Base-by-base conservation (phyloP, 2,113 vertebrate genomes). In the Syrmaticus mikado region DNA sequence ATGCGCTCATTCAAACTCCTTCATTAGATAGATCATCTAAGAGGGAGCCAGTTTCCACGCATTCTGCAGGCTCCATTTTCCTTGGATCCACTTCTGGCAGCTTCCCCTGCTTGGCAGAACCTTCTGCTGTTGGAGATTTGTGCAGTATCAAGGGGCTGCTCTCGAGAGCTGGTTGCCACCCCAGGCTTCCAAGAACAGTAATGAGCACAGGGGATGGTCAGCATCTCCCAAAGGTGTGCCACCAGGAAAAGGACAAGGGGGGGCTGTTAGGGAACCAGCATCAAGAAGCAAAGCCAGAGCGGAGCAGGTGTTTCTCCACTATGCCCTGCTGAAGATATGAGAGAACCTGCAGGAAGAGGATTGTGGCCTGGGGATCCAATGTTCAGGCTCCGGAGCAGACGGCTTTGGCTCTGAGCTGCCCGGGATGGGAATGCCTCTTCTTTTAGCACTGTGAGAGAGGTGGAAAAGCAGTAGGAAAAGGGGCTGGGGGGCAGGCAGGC, bases 11-110 rank as follows among this genome's bases (percentile, higher is more conserved):
- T 96, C 82, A 2, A 36, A 68, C 82, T 92, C 94, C 92, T 86
- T 94, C 95, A 50, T 92, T 85, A 93, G 92, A 95, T 93, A 90
- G 93, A 88, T 88, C 94, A 94, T 81, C 93, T 94, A 58, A 95
- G 95, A 92, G 61, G 66, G 22, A 89, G 94, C 94, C 96, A 96
- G 90, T 93, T 96, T 93, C 95, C 95, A 96, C 21, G 87, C 94
- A 12, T 94, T 90, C 93, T 86, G 52, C 80, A 90, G 95, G 76
- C 95, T 96, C 40, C 27, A 6, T 95, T 95, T 97, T 95, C 91
- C 80, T 84, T 0, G 86, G 85, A 94, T 76, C 80, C 82, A 85
- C 90, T 94, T 97, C 83, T 96, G 94, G 82, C 87, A 70, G 80
- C 82, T 90, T 67, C 66, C 20, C 30, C 36, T 45, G 66, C 85